phyloP scores from a whole-genome alignment of 2,797 vertebrate genomes.

The Mormyrops boulengeri region DNA sequence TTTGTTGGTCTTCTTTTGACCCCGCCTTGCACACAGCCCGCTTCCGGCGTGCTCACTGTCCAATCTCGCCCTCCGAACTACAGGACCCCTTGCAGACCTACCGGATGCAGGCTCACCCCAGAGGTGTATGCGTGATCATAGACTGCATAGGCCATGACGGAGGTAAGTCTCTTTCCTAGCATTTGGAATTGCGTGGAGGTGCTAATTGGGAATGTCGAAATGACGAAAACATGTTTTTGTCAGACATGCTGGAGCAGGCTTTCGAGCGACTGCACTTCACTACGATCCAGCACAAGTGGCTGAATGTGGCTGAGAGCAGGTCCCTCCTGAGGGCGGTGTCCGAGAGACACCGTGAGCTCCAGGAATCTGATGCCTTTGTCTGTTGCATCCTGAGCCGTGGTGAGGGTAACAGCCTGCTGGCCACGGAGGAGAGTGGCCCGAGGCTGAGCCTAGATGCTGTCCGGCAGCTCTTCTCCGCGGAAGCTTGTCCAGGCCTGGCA shows the following conservation, averaged over 20 bases:
- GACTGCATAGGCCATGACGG: conserved; percentile 80
- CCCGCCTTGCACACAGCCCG: neutral
- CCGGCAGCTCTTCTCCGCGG: conserved; percentile 62
- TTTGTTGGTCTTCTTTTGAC: neutral
- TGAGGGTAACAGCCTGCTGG: conserved; percentile 55
- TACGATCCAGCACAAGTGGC: conserved; percentile 48
- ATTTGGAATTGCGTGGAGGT: neutral
- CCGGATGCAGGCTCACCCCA: conserved; percentile 61
- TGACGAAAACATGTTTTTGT: conserved; percentile 4
- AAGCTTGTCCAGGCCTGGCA: conserved; percentile 62
- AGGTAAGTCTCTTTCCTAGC: conserved; percentile 58
- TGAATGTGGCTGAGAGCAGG: conserved; percentile 31
- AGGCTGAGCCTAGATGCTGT: conserved; percentile 61
- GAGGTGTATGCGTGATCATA: conserved; percentile 83
- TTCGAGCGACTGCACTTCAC: conserved; percentile 69
- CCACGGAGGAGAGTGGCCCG: conserved; percentile 48
- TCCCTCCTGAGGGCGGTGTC: conserved; percentile 44
- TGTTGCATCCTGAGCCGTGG: conserved; percentile 82
- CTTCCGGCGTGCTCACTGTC: neutral
- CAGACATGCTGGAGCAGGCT: conserved; percentile 62
- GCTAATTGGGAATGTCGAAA: neutral
- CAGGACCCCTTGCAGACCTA: conserved; percentile 60
- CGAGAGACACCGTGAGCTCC: conserved; percentile 41
- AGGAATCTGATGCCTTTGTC: conserved; percentile 60
- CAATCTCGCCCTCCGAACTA: conserved; percentile 26